Evolutionary conservation across 1,140 invertebrate species (phyloP).

Genomic region (Drosophila dunni): DNA sequence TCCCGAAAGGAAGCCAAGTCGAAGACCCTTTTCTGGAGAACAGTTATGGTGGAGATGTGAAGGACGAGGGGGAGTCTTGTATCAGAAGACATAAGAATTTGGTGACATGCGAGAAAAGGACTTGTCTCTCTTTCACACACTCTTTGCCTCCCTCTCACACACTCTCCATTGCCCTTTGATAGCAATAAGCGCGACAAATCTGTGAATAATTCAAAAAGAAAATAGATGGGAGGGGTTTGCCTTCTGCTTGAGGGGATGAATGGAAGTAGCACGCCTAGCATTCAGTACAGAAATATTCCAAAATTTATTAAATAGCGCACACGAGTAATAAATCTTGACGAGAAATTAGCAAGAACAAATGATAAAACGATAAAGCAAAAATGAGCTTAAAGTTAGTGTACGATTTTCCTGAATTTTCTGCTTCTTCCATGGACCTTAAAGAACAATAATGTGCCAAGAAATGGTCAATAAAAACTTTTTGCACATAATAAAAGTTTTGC

Average conservation of each 20-base stretch:
- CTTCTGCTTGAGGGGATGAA: not conserved
- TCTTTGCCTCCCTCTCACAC: not conserved
- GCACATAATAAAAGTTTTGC: slow-evolving; percentile 47
- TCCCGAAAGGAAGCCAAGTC: slow-evolving; percentile 37
- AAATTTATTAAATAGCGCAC: slow-evolving; percentile 40
- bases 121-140: not conserved
- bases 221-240: not conserved
- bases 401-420: not conserved
- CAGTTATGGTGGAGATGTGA: not conserved
- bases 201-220: slow-evolving; percentile 56
- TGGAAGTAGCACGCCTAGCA: not conserved
- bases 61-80: not conserved
- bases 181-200: slow-evolving; percentile 70
- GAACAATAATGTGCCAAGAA: slow-evolving; percentile 6
- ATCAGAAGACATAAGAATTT: slow-evolving; percentile 47
- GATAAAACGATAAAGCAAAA: slow-evolving; percentile 19
- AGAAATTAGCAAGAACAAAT: not conserved
- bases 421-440: slow-evolving; percentile 10
- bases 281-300: slow-evolving; percentile 35
- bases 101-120: slow-evolving; percentile 54
- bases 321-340: slow-evolving; percentile 47
- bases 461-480: slow-evolving; percentile 39
- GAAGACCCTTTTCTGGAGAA: slow-evolving; percentile 19
- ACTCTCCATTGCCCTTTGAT: slow-evolving; percentile 14
- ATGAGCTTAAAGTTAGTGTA: not conserved